These are phyloP conservation scores for Ectropis crepuscularia DNA, from an alignment of 2,888 invertebrate genomes.

Conservation along the genomic window DNA sequence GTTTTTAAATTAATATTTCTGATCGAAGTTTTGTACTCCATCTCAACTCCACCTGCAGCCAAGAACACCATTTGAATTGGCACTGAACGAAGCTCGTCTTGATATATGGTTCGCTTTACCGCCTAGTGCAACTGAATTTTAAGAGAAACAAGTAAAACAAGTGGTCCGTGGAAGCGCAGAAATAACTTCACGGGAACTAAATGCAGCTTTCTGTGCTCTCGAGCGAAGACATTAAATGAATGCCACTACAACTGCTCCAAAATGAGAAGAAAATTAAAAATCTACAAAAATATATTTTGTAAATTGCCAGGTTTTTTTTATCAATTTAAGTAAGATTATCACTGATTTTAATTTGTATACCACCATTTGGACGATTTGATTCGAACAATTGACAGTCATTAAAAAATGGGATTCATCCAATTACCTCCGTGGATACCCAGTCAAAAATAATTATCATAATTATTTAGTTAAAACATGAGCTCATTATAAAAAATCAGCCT, in stretches of 20 bases:
- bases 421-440: no score
- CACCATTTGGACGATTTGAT: no score
- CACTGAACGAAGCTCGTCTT: slow-evolving; percentile 15
- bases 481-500: no score
- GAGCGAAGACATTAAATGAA: slow-evolving; percentile 28
- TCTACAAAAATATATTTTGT: no score
- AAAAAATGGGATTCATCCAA: no score
- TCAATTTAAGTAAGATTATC: no score
- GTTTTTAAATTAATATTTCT: neutral
- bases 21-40: neutral
- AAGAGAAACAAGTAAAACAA: slow-evolving; percentile 25
- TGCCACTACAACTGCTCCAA: slow-evolving; percentile 10
- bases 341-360: no score
- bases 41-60: slow-evolving; percentile 15
- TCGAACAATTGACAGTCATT: no score
- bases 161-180: slow-evolving; percentile 9
- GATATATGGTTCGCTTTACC: slow-evolving; percentile 22
- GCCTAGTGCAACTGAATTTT: slow-evolving; percentile 17
- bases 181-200: slow-evolving; percentile 22
- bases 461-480: no score
- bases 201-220: slow-evolving; percentile 7
- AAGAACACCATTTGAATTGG: slow-evolving; percentile 20
- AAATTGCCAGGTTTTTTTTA: no score
- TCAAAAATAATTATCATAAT: no score
- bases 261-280: neutral